Evolutionary conservation across 2,888 invertebrate genomes (phyloP), one percentile per base, ranked within the genome.

Genomic region (Timema cristinae): DNA sequence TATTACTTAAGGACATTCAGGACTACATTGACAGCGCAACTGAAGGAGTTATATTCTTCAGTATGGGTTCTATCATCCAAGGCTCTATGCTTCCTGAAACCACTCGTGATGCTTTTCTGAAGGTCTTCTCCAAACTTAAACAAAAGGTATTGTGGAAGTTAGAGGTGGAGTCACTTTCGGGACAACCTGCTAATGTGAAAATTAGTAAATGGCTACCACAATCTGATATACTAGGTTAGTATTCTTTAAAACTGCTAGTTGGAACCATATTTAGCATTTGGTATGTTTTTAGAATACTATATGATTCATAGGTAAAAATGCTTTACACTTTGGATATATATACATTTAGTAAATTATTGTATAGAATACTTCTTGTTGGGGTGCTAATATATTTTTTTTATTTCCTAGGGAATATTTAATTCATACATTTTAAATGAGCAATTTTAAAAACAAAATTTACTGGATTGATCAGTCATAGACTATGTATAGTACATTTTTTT

Each of bases 181-280:
- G 81, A 2, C 79, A 81, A 9, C 80, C 85, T 0, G 61, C 77
- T 0, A 85, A 85, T 74, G 83, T 91, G 0, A 81, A 85, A 66
- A 81, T 86, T 7, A 81, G 83, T 72, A 86, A 88, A 75, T 91
- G 91, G 91, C 78, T 90, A 51, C 91, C 91, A 0, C 91, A 91
- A 78, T 86, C 86, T 74, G 88, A 88, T 75, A 59, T 69, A 9
- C 49, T 69, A 9, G 82, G 87, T 86, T 78, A 79, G 69, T 54
- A 50, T 67, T 67, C 49, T 16, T 61, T 15, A 15, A 13, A 61
- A 61, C 15, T 15, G 32, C 32, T 32, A 1, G 32, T 32, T 32
- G 32, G 32, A 32, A 2, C 32, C 32, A 32, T 32, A 32, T 32
- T 32, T 32, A 32, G 4, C 32, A 32, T 32, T 32, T 32, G 32